These are phyloP conservation scores for Andrena praecox DNA, from an alignment of 2,888 invertebrate species.

Conservation along the genomic window DNA sequence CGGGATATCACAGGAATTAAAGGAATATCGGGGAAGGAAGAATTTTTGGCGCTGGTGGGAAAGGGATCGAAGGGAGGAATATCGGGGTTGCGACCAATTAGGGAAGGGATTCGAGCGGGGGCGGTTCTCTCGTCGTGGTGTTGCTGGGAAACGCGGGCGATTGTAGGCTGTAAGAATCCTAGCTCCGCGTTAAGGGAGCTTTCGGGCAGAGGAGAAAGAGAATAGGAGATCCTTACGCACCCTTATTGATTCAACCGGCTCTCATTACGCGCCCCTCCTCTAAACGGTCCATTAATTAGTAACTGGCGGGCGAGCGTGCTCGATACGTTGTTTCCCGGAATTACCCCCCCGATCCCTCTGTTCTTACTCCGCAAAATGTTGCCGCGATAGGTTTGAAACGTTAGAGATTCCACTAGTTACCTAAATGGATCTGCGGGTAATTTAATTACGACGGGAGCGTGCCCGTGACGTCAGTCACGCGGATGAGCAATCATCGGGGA, in stretches of 20 bases:
- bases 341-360: constrained; percentile 3
- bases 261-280: constrained; percentile 73
- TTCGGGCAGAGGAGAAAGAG: constrained; percentile 62
- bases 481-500: constrained; percentile 49
- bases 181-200: constrained; percentile 66
- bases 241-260: constrained; percentile 78
- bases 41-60: constrained; percentile 42
- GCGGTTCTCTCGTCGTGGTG: constrained; percentile 76
- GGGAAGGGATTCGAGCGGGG: constrained; percentile 72
- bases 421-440: constrained; percentile 38
- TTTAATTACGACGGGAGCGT: constrained; percentile 37
- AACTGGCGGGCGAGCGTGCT: constrained; percentile 61
- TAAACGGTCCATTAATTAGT: constrained; percentile 77
- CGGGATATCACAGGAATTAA: neutral
- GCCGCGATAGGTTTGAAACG: neutral
- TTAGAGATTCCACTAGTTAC: constrained; percentile 17
- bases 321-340: constrained; percentile 49
- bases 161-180: constrained; percentile 73
- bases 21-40: neutral
- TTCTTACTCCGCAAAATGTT: neutral
- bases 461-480: constrained; percentile 37
- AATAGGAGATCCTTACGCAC: constrained; percentile 67
- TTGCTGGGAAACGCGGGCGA: constrained; percentile 79
- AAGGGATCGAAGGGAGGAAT: constrained; percentile 56
- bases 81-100: constrained; percentile 77